Evolutionary conservation across 2,797 vertebrate genomes (phyloP), one percentile per base, ranked within the genome.

Genomic region (Hozukius guyotensis): DNA sequence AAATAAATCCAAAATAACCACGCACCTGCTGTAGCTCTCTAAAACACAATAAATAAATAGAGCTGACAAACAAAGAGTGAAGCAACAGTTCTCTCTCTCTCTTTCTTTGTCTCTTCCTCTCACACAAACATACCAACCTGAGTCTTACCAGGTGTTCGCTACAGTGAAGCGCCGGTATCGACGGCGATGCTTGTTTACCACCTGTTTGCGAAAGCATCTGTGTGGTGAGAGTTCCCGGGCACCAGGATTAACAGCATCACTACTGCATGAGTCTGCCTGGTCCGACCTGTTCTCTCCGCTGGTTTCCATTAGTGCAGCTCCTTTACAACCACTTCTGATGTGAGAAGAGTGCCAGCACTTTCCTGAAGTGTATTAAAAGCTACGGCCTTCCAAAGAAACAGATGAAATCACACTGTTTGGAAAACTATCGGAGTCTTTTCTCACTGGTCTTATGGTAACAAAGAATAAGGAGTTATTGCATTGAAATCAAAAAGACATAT

Each of bases 111-210:
- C 38, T 42, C 38, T 2, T 42, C 38, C 20, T 25, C 18, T 46
- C 53, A 29, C 6, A 56, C n/a, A 56, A 61, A 76, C 9, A 76
- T 8, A 38, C 14, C 5, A 38, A 53, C 29, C 14, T 32, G 69
- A 75, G 6, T 70, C 96, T 97, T 96, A 97, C 97, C 97, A 97
- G 6, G 96, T 96, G 85, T 98, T 97, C 32, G 97, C 97, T 89
- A 98, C 96, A 1, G 97, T 97, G 90, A 98, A 98, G 74, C 97
- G 95, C 0, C 97, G 96, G 16, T 96, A 95, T 80, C 97, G 97
- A 31, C 96, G 96, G 78, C 96, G 94, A 92, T 93, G 96, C 90
- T 97, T 97, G 88, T 96, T 98, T 78, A 96, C 96, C 75, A 95
- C 88, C 92, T 97, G 96, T 94, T 97, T 97, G 96, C 96, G 94